Percentiles rank a stretch among this genome's conserved stretches.
phyloP scores from a whole-genome alignment of 2,113 vertebrate species.

The Tyrannus savana region DNA sequence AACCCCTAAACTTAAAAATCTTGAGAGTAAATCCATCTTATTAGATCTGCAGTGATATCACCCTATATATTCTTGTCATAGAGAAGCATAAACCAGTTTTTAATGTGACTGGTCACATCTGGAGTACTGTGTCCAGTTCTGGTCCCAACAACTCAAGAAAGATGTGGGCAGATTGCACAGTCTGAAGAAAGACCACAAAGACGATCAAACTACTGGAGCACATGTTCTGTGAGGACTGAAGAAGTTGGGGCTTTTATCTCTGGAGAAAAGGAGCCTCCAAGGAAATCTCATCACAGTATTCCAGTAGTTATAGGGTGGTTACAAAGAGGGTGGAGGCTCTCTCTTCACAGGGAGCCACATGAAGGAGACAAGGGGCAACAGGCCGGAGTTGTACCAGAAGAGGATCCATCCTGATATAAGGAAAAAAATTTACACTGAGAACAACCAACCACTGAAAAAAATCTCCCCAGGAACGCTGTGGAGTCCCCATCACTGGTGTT shows the following conservation, averaged over 20 bases:
- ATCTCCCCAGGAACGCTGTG: not conserved
- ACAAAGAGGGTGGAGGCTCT: not conserved
- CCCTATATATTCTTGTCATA: not conserved
- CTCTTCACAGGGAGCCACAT: not conserved
- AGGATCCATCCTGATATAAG: not conserved
- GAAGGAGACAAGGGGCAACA: not conserved
- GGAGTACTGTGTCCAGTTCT: fast-evolving
- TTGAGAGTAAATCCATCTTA: not conserved
- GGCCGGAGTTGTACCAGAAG: not conserved
- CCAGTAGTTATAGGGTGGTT: not conserved
- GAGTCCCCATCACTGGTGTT: not conserved
- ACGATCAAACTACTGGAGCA: not conserved
- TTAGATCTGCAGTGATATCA: not conserved
- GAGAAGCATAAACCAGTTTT: not conserved
- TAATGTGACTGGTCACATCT: not conserved
- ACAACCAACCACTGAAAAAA: not conserved
- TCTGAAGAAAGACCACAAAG: not conserved
- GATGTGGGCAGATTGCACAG: not conserved
- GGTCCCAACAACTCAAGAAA: not conserved
- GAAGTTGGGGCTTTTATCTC: not conserved
- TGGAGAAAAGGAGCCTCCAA: not conserved
- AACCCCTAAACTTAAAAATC: not conserved
- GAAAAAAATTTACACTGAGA: not conserved
- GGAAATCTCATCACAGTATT: not conserved
- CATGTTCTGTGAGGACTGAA: not conserved